phyloP scores from a whole-genome alignment of 2,113 vertebrate species.

The Microcebus ravelobensis region DNA sequence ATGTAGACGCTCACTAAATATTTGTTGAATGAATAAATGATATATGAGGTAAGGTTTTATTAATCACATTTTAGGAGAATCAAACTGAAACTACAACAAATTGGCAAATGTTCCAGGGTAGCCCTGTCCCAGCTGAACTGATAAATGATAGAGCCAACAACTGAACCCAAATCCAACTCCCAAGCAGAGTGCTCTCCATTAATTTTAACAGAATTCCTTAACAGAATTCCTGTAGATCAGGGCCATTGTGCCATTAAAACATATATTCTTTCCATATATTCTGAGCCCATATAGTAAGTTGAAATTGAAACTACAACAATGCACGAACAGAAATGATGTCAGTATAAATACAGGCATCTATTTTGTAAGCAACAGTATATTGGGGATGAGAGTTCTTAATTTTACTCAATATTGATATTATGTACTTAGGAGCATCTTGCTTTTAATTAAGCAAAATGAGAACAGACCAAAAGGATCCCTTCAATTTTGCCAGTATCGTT shows the following conservation, averaged over 20 bases:
- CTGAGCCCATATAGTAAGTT: neutral
- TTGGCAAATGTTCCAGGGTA: neutral
- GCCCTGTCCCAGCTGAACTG: neutral
- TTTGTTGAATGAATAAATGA: neutral
- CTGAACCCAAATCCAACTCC: neutral
- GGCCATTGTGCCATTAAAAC: neutral
- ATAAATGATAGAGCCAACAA: neutral
- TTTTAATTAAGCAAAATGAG: conserved; percentile 43
- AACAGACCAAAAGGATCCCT: conserved; percentile 1
- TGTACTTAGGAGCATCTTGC: neutral
- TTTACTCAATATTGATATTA: conserved; percentile 21
- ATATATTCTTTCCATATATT: neutral
- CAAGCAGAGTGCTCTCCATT: neutral
- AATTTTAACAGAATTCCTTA: neutral
- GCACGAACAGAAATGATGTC: neutral
- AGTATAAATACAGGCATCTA: neutral
- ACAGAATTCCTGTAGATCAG: neutral
- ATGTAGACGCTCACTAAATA: neutral
- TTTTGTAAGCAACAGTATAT: conserved; percentile 20
- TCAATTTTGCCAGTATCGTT: neutral
- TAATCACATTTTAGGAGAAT: neutral
- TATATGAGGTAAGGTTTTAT: neutral
- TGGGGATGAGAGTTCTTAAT: conserved; percentile 11
- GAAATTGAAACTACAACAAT: neutral
- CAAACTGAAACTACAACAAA: neutral